Conservation (phyloP, 2,113 vertebrate genomes). For the Nanorana parkeri region DNA sequence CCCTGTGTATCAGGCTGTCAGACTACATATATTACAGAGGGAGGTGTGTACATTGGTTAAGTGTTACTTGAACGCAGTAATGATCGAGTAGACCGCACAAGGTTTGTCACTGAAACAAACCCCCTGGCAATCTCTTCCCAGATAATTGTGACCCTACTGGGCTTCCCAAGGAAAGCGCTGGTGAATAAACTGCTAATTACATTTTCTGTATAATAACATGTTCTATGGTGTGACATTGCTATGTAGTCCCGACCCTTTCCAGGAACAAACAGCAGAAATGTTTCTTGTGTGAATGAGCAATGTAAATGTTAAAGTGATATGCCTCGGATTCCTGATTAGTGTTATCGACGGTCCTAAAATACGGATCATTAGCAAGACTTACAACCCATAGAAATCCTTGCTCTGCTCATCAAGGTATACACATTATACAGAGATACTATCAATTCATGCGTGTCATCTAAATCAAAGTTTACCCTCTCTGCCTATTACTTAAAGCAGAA, state of each 20-base stretch:
- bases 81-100: neutral
- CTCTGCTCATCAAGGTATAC: too few relatives aligned
- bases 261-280: neutral
- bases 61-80: neutral
- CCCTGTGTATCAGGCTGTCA: neutral
- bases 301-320: too few relatives aligned
- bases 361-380: neutral
- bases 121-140: neutral
- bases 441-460: too few relatives aligned
- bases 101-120: neutral
- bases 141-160: conserved; percentile 8
- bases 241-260: conserved; percentile 21
- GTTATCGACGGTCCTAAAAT: neutral
- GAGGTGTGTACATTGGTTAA: too few relatives aligned
- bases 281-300: conserved; percentile 21
- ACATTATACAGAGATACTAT: too few relatives aligned
- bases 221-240: conserved; percentile 5
- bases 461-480: too few relatives aligned
- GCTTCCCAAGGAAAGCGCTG: neutral
- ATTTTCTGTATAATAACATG: conserved; percentile 19
- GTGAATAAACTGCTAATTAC: conserved; percentile 25
- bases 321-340: neutral
- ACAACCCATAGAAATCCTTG: too few relatives aligned
- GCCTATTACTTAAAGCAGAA: too few relatives aligned
- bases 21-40: too few relatives aligned